Base-by-base conservation (phyloP, 2,797 vertebrate genomes). In the Champsocephalus esox region DNA sequence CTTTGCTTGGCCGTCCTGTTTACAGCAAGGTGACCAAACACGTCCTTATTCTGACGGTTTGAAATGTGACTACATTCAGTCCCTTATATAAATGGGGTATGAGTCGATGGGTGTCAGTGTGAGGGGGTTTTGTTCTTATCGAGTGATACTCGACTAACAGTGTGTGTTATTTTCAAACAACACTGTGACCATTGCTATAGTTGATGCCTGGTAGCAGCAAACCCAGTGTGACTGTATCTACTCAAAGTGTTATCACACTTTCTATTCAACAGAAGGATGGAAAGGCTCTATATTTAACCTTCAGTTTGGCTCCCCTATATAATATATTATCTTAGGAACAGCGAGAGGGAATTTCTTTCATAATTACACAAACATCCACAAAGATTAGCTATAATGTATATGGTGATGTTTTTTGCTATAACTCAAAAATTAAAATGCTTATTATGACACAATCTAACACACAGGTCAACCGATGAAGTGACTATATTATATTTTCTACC, bases 1-100 rank as follows among this genome's bases (percentile, higher is more conserved):
- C 52, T 24, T 21, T 41, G 21, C 52, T 24, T 21, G 52, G 51
- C 16, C 1, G 43, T 21, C 54, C 32, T 41, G 19, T 59, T 72
- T 52, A 56, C 58, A 67, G 21, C 19, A 59, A 41, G 13, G 13
- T 17, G 28, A 81, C 50, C 60, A 6, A 62, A 76, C 12, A 7
- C 28, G 45, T 34, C 8, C 9, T 12, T 56, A 0, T 46, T 54
- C 45, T 49, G 0, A 44, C 38, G 46, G 46, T 58, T 21, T 57
- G 24, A 65, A 60, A 70, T 51, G n/a, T 5, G 38, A 56, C 9
- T 45, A 75, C 9, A 5, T 43, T 65, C 54, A n/a, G 12, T 44
- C 50, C 60, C 50, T 13, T 24, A 32, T 65, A 49, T 57, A 70
- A 66, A 68, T 52, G 10, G 34, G 6, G 5, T n/a, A 28, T 43